Percentiles rank a stretch among this genome's conserved stretches.
Conservation (phyloP, 2,888 invertebrate genomes). For the Scotopteryx bipunctaria region DNA sequence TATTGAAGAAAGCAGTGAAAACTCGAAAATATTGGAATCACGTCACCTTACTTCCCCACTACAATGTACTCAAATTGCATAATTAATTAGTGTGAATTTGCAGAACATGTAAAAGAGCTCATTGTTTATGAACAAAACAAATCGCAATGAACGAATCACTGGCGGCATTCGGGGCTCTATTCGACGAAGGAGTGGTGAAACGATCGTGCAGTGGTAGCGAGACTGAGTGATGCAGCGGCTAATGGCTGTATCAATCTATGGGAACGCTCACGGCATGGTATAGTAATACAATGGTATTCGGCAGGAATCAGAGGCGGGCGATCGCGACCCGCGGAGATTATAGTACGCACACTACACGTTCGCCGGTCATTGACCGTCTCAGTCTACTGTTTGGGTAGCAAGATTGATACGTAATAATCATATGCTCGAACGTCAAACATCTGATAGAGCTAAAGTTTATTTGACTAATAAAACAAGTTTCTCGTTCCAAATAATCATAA, state of each 20-base stretch:
- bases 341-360: constrained; percentile 32
- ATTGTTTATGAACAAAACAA: constrained; percentile 29
- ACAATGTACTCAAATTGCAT: constrained; percentile 13
- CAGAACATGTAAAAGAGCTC: constrained; percentile 15
- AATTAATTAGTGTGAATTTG: constrained; percentile 22
- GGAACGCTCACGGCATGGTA: constrained; percentile 29
- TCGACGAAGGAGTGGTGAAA: constrained; percentile 14
- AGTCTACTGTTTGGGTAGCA: constrained; percentile 37
- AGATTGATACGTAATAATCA: constrained; percentile 40
- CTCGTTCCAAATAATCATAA: constrained; percentile 14
- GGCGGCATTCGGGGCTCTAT: constrained; percentile 9
- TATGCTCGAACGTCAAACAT: constrained; percentile 35
- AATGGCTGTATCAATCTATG: constrained; percentile 34
- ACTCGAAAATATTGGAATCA: constrained; percentile 12
- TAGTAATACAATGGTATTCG: constrained; percentile 18
- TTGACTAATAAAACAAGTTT: constrained; percentile 28
- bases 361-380: constrained; percentile 40
- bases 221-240: constrained; percentile 35
- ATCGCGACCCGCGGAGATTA: constrained; percentile 29
- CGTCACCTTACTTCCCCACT: constrained; percentile 28
- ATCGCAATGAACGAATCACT: constrained; percentile 28
- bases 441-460: constrained; percentile 29
- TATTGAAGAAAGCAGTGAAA: background rate
- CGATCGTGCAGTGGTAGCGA: constrained; percentile 14
- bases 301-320: constrained; percentile 24